Evolutionary conservation across 2,113 vertebrate genomes (phyloP).

Genomic region (Halichoerus grypus): DNA sequence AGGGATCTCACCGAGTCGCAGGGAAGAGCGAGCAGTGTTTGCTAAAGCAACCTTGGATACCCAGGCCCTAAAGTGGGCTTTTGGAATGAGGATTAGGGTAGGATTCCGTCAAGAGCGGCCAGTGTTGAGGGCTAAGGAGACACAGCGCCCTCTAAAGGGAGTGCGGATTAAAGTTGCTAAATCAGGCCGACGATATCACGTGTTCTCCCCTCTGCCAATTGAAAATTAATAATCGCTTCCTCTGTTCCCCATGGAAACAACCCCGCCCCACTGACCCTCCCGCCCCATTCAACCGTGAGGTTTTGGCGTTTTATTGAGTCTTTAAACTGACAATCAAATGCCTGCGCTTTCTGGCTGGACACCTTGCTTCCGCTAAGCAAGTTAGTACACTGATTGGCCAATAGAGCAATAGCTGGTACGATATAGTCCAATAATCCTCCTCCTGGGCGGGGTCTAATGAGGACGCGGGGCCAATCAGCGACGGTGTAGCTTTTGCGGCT

Average conservation of each 20-base stretch:
- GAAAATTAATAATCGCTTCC: conserved; percentile 66
- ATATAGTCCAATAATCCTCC: conserved; percentile 44
- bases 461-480: conserved; percentile 80
- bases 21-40: background rate
- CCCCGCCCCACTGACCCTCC: background rate
- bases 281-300: background rate
- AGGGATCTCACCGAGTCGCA: background rate
- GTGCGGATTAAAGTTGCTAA: background rate
- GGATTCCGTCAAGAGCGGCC: background rate
- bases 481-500: conserved; percentile 63
- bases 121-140: background rate
- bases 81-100: background rate
- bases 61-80: background rate
- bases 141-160: conserved; percentile 67
- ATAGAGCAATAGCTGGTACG: rapidly evolving
- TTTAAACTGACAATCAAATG: conserved; percentile 72
- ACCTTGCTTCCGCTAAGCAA: background rate
- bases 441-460: background rate
- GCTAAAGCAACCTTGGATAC: background rate
- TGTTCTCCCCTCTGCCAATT: conserved; percentile 60
- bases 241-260: conserved; percentile 82
- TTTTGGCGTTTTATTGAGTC: conserved; percentile 64
- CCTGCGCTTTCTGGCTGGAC: conserved; percentile 45
- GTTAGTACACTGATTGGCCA: conserved; percentile 18
- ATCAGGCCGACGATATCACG: background rate